phyloP scores from a whole-genome alignment of 2,797 vertebrate genomes.

The Selene dorsalis region DNA sequence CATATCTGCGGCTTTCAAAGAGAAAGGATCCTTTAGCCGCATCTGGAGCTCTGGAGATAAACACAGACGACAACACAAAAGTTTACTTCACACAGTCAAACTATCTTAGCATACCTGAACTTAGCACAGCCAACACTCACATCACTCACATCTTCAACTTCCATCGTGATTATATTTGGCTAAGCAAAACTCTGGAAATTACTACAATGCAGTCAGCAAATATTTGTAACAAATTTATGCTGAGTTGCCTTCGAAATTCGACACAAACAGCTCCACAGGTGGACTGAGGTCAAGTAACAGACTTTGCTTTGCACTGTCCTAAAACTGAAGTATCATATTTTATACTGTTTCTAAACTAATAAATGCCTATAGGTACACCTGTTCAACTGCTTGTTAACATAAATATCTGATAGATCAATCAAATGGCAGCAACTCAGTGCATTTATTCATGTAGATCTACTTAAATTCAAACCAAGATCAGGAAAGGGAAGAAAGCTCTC shows the following conservation, averaged over 20 bases:
- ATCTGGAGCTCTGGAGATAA: constrained; percentile 87
- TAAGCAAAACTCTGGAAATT: not conserved
- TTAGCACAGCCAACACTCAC: not conserved
- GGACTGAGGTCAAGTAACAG: not conserved
- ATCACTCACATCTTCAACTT: no score
- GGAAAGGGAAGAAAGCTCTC: no score
- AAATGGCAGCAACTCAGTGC: no score
- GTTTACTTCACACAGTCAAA: not conserved
- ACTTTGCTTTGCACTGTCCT: not conserved
- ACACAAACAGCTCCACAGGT: not conserved
- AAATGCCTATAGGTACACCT: no score
- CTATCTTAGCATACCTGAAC: not conserved
- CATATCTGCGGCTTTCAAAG: constrained; percentile 89
- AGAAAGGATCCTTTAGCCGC: constrained; percentile 95
- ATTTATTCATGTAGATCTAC: no score
- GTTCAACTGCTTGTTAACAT: no score
- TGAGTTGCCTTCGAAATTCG: not conserved
- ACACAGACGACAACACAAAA: not conserved
- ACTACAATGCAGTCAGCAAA: accelerated
- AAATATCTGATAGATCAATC: no score
- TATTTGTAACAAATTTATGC: not conserved
- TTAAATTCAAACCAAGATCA: no score
- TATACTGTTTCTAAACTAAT: not conserved
- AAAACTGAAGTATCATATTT: not conserved
- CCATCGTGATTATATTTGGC: not conserved